Conservation (phyloP, 2,797 vertebrate species). For the Serranus cabrilla region DNA sequence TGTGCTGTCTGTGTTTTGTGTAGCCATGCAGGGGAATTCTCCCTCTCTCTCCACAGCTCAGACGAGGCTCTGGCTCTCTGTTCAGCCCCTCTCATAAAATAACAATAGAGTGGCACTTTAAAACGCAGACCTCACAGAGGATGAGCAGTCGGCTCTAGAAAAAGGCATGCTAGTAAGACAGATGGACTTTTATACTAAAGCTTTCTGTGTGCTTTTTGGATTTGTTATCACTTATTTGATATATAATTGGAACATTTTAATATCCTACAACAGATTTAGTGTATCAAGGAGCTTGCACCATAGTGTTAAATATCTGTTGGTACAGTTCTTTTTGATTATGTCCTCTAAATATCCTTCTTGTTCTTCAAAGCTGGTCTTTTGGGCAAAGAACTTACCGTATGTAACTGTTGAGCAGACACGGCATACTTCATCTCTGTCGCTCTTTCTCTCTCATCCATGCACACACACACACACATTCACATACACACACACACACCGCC, state of each 20-base stretch:
- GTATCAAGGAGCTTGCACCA: slow-evolving; percentile 7
- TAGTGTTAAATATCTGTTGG: slow-evolving; percentile 22
- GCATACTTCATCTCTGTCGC: neutral
- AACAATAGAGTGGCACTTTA: slow-evolving; percentile 76
- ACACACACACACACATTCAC: too few relatives aligned
- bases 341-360: slow-evolving; percentile 33
- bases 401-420: neutral
- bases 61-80: slow-evolving; percentile 54
- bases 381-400: slow-evolving; percentile 13
- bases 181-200: slow-evolving; percentile 39
- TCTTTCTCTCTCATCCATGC: neutral
- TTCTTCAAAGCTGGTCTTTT: slow-evolving; percentile 29
- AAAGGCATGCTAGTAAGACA: slow-evolving; percentile 31
- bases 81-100: slow-evolving; percentile 76
- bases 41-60: slow-evolving; percentile 55
- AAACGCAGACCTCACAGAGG: slow-evolving; percentile 62
- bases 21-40: slow-evolving; percentile 76
- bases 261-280: slow-evolving; percentile 14
- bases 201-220: slow-evolving; percentile 29
- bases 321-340: slow-evolving; percentile 23
- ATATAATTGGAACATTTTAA: slow-evolving; percentile 33
- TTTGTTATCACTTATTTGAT: slow-evolving; percentile 35
- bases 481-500: too few relatives aligned
- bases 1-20: slow-evolving; percentile 78
- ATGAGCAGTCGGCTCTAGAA: slow-evolving; percentile 45